Percentiles rank a stretch among this genome's conserved stretches.
Evolutionary conservation across 2,113 vertebrate species (phyloP).

Genomic region (Lepus europaeus): DNA sequence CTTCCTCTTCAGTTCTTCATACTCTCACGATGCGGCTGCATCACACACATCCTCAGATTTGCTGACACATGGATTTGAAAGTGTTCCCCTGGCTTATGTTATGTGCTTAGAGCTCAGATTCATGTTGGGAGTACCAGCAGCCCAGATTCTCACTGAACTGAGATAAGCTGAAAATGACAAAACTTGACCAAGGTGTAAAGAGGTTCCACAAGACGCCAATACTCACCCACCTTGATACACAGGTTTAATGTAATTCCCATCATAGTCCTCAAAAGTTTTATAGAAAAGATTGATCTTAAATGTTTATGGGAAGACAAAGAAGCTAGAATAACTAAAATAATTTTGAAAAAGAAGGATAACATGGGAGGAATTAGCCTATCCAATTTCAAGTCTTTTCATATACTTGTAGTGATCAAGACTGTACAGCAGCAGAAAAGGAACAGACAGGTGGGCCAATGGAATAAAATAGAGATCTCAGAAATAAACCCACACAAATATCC

Average conservation of each 20-base stretch:
- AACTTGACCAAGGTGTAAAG: neutral
- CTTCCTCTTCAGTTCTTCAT: neutral
- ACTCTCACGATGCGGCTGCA: neutral
- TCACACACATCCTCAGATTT: neutral
- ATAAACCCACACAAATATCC: neutral
- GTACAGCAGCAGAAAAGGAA: neutral
- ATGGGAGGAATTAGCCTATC: neutral
- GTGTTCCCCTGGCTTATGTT: neutral
- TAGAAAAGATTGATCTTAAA: neutral
- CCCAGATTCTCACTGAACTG: neutral
- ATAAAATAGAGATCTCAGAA: neutral
- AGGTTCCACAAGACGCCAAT: neutral
- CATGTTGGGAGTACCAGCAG: neutral
- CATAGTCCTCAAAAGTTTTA: neutral
- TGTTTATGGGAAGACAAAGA: neutral
- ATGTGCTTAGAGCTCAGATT: neutral
- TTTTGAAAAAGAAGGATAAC: neutral
- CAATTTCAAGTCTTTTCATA: neutral
- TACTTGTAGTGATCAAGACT: neutral
- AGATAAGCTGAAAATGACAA: slow-evolving; percentile 36
- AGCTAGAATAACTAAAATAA: neutral
- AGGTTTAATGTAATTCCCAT: neutral
- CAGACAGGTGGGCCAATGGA: neutral
- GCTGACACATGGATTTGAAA: neutral
- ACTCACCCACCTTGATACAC: neutral